Conservation (phyloP, 2,113 vertebrate species). For the Ammodramus savannarum region DNA sequence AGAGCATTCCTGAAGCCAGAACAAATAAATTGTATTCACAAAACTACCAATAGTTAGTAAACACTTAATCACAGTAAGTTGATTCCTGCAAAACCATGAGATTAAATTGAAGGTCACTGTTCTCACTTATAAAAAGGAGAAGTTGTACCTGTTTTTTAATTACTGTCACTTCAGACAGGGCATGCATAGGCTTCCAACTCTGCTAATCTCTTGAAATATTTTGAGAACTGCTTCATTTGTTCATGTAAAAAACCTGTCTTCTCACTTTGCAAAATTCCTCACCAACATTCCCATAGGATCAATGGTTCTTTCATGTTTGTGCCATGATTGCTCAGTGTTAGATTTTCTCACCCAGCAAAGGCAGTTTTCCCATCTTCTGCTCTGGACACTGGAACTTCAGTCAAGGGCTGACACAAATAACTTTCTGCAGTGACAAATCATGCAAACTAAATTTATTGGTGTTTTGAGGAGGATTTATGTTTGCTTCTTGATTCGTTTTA, state of each 20-base stretch:
- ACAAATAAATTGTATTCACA: neutral
- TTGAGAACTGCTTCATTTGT: neutral
- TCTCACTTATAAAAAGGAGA: neutral
- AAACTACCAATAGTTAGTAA: neutral
- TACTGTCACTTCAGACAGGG: neutral
- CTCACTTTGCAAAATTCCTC: neutral
- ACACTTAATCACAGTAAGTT: neutral
- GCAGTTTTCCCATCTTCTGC: neutral
- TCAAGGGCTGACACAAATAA: neutral
- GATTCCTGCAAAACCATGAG: neutral
- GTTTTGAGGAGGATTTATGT: neutral
- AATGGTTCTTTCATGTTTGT: neutral
- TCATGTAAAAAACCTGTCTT: accelerated
- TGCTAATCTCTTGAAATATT: neutral
- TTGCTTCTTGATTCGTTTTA: neutral
- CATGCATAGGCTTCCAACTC: neutral
- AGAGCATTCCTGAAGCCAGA: neutral
- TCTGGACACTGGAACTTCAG: neutral
- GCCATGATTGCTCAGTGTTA: neutral
- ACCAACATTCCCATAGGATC: neutral
- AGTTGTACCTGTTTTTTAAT: neutral
- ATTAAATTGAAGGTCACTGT: neutral
- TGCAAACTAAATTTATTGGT: neutral
- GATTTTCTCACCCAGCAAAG: neutral
- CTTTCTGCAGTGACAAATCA: neutral